Conservation (phyloP, 2,113 vertebrate species). For the Sialia sialis region DNA sequence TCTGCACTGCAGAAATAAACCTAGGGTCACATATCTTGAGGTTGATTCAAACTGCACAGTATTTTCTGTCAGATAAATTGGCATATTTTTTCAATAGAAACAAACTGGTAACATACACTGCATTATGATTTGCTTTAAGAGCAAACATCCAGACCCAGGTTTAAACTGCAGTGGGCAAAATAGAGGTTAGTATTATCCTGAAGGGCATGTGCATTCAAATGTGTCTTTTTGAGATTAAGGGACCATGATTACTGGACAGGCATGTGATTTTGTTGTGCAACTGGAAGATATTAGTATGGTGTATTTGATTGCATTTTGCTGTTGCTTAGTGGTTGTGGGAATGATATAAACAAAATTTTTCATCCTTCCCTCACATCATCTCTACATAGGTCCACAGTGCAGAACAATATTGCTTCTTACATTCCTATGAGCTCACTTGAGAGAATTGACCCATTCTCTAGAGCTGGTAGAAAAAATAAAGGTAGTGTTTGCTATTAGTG, state of each 20-base stretch:
- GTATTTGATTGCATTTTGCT: not conserved
- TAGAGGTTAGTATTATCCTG: not conserved
- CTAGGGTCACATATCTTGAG: not conserved
- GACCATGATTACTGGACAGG: not conserved
- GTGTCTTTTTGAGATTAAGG: not conserved
- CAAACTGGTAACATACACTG: accelerated
- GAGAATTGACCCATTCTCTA: not conserved
- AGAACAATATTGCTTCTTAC: not conserved
- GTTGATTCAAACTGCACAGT: not conserved
- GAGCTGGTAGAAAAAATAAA: not conserved
- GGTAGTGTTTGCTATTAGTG: not conserved
- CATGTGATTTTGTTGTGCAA: not conserved
- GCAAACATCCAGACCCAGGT: not conserved
- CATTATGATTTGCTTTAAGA: not conserved
- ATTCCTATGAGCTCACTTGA: not conserved
- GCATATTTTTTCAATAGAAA: not conserved
- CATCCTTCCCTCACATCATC: not conserved
- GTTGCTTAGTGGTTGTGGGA: not conserved
- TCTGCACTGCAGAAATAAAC: not conserved
- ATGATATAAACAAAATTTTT: not conserved
- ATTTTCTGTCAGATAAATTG: not conserved
- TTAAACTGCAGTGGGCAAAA: not conserved
- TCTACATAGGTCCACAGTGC: not conserved
- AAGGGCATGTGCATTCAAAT: not conserved
- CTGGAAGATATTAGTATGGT: not conserved